These are phyloP conservation scores for Piaya cayana DNA, from an alignment of 2,113 vertebrate species.

Conservation along the genomic window DNA sequence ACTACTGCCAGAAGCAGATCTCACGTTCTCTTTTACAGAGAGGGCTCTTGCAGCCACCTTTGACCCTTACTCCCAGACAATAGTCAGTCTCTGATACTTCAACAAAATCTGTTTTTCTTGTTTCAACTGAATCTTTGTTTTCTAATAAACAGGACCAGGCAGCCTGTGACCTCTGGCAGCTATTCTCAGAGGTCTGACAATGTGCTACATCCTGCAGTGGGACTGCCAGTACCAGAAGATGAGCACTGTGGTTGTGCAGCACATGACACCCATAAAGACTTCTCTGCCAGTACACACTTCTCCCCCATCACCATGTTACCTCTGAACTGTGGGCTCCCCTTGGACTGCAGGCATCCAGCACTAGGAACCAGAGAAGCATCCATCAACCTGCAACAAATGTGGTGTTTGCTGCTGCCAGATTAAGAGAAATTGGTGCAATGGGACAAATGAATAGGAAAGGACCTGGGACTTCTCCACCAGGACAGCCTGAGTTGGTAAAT, in stretches of 20 bases:
- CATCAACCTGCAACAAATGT: fast-evolving
- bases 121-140: neutral
- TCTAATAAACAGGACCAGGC: neutral
- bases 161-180: neutral
- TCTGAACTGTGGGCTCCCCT: neutral
- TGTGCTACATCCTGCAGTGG: neutral
- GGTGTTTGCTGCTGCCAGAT: neutral
- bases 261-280: neutral
- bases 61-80: neutral
- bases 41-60: neutral
- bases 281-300: neutral
- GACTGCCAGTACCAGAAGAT: neutral
- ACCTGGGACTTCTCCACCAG: fast-evolving
- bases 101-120: neutral
- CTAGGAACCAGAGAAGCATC: neutral
- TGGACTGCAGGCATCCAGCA: neutral
- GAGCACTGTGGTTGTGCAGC: neutral
- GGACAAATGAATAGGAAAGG: neutral
- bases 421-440: neutral
- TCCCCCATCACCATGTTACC: fast-evolving
- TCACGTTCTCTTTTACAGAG: neutral
- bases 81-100: neutral
- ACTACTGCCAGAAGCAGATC: neutral
- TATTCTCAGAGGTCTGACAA: neutral
- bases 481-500: neutral